Evolutionary conservation across 2,888 invertebrate genomes (phyloP).

Genomic region (Andrena hattorfiana): DNA sequence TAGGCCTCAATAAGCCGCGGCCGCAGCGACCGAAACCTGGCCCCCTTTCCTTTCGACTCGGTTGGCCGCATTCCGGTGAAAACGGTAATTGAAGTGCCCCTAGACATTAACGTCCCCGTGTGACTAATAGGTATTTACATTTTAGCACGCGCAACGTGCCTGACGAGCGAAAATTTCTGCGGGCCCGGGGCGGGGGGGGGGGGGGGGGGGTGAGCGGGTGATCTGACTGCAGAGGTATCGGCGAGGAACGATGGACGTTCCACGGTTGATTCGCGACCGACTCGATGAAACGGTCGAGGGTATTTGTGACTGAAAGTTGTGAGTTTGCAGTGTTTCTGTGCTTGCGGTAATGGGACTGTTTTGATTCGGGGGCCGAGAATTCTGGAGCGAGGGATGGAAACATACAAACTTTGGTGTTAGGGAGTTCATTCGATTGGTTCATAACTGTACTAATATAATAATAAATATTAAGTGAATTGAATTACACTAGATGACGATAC

Average conservation of each 20-base stretch:
- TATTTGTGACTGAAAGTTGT: no score
- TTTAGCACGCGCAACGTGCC: constrained; percentile 22
- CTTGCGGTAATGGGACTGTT: no score
- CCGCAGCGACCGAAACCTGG: constrained; percentile 30
- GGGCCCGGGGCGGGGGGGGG: background rate
- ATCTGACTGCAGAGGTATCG: no score
- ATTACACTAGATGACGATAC: no score
- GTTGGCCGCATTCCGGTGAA: constrained; percentile 66
- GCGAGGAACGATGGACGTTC: background rate
- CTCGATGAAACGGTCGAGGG: background rate
- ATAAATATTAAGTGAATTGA: no score
- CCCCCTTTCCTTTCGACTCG: constrained; percentile 24
- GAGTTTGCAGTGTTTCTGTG: no score
- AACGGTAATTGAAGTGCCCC: constrained; percentile 59
- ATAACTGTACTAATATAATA: no score
- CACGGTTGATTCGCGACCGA: background rate
- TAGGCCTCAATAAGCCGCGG: constrained; percentile 68
- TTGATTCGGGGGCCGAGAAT: no score
- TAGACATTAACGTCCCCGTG: constrained; percentile 27
- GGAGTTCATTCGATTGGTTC: no score
- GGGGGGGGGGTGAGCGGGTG: background rate
- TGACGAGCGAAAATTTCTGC: constrained; percentile 1
- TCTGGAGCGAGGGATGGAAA: no score
- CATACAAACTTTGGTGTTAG: no score
- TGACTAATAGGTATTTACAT: constrained; percentile 44